Base-by-base conservation (phyloP, 2,888 invertebrate species). In the Leptinotarsa tumamoca region DNA sequence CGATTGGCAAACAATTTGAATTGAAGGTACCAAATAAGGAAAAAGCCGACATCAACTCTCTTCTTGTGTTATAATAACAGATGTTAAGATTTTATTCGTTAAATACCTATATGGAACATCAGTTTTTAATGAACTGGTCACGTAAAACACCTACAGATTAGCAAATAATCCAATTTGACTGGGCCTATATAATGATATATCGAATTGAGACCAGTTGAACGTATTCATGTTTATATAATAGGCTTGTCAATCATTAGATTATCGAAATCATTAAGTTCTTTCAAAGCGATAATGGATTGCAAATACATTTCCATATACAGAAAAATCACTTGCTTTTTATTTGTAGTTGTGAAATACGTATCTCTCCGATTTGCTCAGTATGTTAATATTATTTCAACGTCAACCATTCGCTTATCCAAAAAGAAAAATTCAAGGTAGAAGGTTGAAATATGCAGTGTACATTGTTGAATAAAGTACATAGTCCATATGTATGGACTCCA, bases 121-220 rank as follows among this genome's bases (percentile, higher is more conserved):
- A 43, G n/a, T 21, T 63, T 63, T 43, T 15, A 63, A 63, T 23
- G 58, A 58, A 58, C 58, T 23, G 21, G 58, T 58, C 23, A 23
- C 13, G 23, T 23, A 63, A n/a, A 63, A n/a, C 63, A 33, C 13
- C 43, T 63, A 43, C 43, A 17, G 5, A 63, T 63, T 63, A 63
- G n/a, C 63, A 63, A 63, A 63, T 63, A 63, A 63, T 63, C 63
- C 63, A 63, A 63, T 63, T 63, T 33, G 63, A 63, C 58, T 23
- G 4, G 54, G 18, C 54, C 54, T n/a, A 54, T 54, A n/a, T 10
- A 18, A 18, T 18, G 15, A 18, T 18, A 23, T 23, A 58, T 23
- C 14, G 14, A 23, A 58, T n/a, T 43, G 43, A 63, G 33, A 63
- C 15, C 5, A 63, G 17, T 63, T 17, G 33, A 43, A 63, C n/a